These are phyloP conservation scores for Parapristionchus giblindavisi DNA, from an alignment of 2,888 invertebrate genomes.

Conservation along the genomic window DNA sequence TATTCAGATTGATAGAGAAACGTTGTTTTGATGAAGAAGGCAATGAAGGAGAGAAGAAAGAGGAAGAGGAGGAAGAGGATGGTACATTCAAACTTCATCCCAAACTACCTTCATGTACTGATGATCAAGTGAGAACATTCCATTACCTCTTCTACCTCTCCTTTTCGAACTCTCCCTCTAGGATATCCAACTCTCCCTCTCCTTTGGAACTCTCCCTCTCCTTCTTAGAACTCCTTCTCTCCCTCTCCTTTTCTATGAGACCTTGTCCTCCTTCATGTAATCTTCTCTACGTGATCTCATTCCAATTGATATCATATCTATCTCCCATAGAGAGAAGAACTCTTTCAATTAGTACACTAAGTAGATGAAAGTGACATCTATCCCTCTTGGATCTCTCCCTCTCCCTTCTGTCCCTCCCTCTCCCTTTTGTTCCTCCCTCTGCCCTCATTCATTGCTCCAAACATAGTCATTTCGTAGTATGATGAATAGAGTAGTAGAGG, in stretches of 20 bases:
- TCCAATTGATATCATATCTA: too few relatives aligned
- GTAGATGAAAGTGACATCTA: too few relatives aligned
- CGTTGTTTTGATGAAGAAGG: conserved; percentile 52
- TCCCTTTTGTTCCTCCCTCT: too few relatives aligned
- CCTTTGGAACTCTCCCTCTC: neutral
- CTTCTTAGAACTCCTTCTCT: neutral
- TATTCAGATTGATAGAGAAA: conserved; percentile 48
- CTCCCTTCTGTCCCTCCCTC: too few relatives aligned
- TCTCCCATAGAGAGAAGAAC: too few relatives aligned
- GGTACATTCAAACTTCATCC: conserved; percentile 51
- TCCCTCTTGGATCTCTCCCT: too few relatives aligned
- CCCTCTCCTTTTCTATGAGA: neutral
- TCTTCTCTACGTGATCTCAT: too few relatives aligned
- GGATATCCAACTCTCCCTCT: neutral
- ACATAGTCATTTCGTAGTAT: too few relatives aligned
- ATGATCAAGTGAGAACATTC: conserved; percentile 47
- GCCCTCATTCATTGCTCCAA: too few relatives aligned
- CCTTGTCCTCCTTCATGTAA: too few relatives aligned
- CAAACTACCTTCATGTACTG: conserved; percentile 52
- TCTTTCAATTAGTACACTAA: too few relatives aligned
- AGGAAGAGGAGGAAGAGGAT: conserved; percentile 39
- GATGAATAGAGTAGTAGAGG: too few relatives aligned
- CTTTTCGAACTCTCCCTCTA: neutral
- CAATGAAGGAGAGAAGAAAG: conserved; percentile 45
- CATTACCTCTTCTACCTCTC: neutral